Evolutionary conservation across 2,113 vertebrate genomes (phyloP).

Genomic region (Monarcha castaneiventris): DNA sequence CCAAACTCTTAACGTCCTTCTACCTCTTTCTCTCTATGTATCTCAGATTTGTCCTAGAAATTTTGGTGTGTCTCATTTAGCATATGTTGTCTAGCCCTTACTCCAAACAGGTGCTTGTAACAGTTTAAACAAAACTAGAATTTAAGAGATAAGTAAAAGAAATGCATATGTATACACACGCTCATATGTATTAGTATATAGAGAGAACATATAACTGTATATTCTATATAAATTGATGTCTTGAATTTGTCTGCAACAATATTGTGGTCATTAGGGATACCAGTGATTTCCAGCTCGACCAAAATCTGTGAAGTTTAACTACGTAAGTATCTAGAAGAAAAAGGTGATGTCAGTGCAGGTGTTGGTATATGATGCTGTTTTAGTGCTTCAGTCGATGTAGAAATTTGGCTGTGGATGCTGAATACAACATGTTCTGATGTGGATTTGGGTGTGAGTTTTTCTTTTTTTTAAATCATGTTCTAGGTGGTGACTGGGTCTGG

Average conservation of each 20-base stretch:
- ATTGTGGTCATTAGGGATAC: background rate
- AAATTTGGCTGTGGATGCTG: background rate
- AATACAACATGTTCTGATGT: background rate
- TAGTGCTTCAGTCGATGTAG: background rate
- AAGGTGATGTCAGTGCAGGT: background rate
- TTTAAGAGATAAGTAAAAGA: background rate
- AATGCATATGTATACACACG: too few species aligned
- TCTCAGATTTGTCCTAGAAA: background rate
- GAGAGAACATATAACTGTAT: background rate
- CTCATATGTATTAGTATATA: background rate
- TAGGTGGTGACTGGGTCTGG: conserved; percentile 98
- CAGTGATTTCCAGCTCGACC: background rate
- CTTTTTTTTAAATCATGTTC: background rate
- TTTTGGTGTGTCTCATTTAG: background rate
- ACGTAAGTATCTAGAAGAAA: background rate
- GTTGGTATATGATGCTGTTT: background rate
- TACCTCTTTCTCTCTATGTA: background rate
- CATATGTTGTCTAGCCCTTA: background rate
- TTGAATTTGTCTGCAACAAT: background rate
- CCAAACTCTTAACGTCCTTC: background rate
- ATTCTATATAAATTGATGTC: background rate
- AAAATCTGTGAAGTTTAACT: background rate
- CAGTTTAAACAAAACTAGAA: background rate
- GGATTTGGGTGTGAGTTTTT: background rate
- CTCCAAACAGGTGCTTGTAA: background rate